Evolutionary conservation across 2,113 vertebrate genomes (phyloP), one percentile per base, ranked within the genome.

Genomic region (Misgurnus anguillicaudatus): DNA sequence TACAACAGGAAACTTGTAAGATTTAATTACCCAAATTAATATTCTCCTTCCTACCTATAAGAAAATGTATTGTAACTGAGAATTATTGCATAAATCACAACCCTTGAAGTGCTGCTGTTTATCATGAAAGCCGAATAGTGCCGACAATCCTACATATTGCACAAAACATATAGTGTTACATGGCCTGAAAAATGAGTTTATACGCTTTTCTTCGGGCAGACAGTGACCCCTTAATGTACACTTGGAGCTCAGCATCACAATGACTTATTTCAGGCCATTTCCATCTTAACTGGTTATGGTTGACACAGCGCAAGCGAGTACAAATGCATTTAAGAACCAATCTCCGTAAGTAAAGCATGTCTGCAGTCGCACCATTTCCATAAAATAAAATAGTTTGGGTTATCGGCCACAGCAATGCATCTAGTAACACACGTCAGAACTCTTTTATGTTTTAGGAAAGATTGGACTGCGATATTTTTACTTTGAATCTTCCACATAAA

Each of bases 51-150:
- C 17, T 17, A 11, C 36, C 58, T 41, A 79, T 42, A 68, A 80
- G 55, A 65, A 77, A 66, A 81, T 83, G 74, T 80, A 36, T 74
- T 41, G 63, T 31, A 13, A 60, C 69, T 73, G 70, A 60, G 71
- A 42, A 21, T 81, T 84, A 84, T 84, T 84, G 79, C 79, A 84
- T 80, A 81, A 77, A 60, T 75, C 45, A 81, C 65, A 84, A 62
- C 70, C 65, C 71, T 73, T 19, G 10, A 69, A 74, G 74, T 42
- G 38, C 65, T 80, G 39, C 45, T 47, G 16, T 67, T 55, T 51
- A 70, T 65, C 19, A 17, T 62, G 47, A 72, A 65, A 78, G 69
- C 24, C 48, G 53, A 10, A 38, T 66, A 48, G 69, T 62, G 62
- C n/a, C 69, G 58, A 81, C 80, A 39, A 55, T 17, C 47, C 17